Evolutionary conservation across 2,113 vertebrate genomes (phyloP).

Genomic region (Tautogolabrus adspersus): DNA sequence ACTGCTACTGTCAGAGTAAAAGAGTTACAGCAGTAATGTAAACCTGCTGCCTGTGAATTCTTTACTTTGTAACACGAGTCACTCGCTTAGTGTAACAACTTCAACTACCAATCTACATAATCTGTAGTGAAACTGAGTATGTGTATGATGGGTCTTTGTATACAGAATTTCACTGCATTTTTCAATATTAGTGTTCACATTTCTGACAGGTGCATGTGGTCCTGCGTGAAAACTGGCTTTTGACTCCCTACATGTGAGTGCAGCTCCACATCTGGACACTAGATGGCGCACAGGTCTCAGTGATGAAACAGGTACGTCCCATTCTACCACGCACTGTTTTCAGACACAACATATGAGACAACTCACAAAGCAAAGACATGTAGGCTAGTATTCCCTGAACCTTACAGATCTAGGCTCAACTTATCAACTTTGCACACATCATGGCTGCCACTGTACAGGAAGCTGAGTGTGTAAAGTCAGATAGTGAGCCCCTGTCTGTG

Average conservation of each 20-base stretch:
- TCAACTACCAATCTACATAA: not conserved
- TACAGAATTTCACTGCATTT: too few species aligned
- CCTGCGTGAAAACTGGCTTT: not conserved
- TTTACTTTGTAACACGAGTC: conserved; percentile 55
- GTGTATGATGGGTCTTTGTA: not conserved
- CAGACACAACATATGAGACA: not conserved
- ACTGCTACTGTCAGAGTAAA: conserved; percentile 55
- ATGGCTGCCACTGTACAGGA: conserved; percentile 10
- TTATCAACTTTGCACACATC: conserved; percentile 5
- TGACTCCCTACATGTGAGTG: not conserved
- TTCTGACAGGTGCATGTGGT: not conserved
- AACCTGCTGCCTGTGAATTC: conserved; percentile 42
- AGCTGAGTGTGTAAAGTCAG: conserved; percentile 16
- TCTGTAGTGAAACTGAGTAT: not conserved
- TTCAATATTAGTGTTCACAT: not conserved
- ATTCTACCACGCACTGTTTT: not conserved
- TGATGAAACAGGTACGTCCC: conserved; percentile 3
- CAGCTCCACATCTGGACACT: conserved; percentile 58
- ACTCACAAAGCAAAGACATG: conserved; percentile 1
- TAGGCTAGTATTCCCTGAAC: not conserved
- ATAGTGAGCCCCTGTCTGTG: conserved; percentile 6
- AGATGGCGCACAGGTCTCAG: conserved; percentile 67
- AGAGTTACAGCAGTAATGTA: conserved; percentile 65
- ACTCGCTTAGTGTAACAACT: conserved; percentile 11
- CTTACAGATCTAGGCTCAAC: conserved; percentile 1